Conservation (phyloP, 2,113 vertebrate genomes). For the Gambusia holbrooki region DNA sequence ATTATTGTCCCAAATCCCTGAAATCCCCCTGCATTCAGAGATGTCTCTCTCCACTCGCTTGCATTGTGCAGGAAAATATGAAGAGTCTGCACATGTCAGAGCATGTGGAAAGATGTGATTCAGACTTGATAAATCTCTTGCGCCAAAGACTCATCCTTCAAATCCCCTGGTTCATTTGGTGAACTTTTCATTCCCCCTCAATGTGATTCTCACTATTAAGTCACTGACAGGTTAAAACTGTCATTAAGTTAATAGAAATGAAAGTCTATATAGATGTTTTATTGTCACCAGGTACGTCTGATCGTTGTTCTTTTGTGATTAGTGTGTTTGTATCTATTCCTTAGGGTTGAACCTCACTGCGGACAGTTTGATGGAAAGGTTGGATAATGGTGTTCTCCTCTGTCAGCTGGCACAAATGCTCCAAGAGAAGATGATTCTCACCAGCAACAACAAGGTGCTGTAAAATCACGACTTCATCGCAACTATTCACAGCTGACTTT, state of each 20-base stretch:
- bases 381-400: constrained; percentile 95
- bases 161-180: not conserved
- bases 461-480: constrained; percentile 10
- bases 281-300: not conserved
- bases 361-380: constrained; percentile 90
- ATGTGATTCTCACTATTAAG: not conserved
- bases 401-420: constrained; percentile 92
- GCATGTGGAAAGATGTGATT: constrained; percentile 38
- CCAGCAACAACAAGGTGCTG: constrained; percentile 86
- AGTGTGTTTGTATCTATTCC: constrained; percentile 12
- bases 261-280: not conserved
- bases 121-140: constrained; percentile 4
- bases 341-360: constrained; percentile 90
- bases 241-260: not conserved
- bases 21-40: constrained; percentile 35
- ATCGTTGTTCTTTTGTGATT: not conserved
- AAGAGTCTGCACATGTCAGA: constrained; percentile 32
- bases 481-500: not conserved
- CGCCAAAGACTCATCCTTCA: not conserved
- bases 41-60: constrained; percentile 29
- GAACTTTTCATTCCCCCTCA: not conserved
- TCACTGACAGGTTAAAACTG: not conserved
- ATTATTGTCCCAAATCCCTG: constrained; percentile 43
- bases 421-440: constrained; percentile 90
- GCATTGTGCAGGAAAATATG: constrained; percentile 24